phyloP scores from a whole-genome alignment of 1,140 invertebrate species.

The Caenorhabditis remanei region DNA sequence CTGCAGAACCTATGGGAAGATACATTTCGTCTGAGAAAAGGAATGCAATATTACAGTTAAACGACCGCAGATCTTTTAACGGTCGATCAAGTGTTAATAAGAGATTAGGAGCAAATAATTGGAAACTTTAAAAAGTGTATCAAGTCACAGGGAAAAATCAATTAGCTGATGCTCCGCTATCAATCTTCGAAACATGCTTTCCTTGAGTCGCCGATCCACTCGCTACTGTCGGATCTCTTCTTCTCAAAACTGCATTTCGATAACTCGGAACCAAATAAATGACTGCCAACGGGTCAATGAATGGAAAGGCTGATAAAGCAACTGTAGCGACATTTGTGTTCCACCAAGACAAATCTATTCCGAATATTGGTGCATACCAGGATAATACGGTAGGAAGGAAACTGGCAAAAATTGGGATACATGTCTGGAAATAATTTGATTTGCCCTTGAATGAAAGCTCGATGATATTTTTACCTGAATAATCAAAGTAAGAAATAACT shows the following conservation, averaged over 20 bases:
- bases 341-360: constrained; percentile 4
- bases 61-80: no score
- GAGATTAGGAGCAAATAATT: no score
- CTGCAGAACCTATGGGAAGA: no score
- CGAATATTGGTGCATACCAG: constrained; percentile 30
- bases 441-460: no score
- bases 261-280: constrained; percentile 47
- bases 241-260: constrained; percentile 20
- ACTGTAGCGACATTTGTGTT: constrained; percentile 31
- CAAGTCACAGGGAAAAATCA: neutral
- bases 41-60: no score
- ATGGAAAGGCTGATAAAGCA: constrained; percentile 16
- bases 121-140: neutral
- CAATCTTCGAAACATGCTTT: neutral
- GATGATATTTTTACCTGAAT: constrained; percentile 2
- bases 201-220: neutral
- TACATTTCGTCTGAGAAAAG: no score
- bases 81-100: no score
- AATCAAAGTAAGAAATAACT: constrained; percentile 16
- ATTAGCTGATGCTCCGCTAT: neutral
- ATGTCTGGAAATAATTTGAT: neutral
- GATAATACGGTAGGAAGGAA: constrained; percentile 20
- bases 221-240: neutral
- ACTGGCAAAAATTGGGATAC: constrained; percentile 18
- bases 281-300: constrained; percentile 24